phyloP scores from a whole-genome alignment of 2,113 vertebrate genomes.

The Gymnarchus niloticus region DNA sequence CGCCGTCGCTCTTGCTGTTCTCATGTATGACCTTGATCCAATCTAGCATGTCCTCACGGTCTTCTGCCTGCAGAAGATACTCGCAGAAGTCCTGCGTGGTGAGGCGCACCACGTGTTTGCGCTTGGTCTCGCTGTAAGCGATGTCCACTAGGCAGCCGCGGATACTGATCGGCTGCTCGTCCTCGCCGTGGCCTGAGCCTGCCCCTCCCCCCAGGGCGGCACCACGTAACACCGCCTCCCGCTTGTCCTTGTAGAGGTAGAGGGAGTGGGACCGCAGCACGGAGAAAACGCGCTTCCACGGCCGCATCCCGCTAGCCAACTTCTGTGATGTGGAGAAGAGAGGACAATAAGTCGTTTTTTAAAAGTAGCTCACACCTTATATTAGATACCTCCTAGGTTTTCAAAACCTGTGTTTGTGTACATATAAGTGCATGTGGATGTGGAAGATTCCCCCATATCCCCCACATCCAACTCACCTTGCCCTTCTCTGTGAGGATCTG shows the following conservation, averaged over 20 bases:
- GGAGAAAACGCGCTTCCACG: conserved; percentile 87
- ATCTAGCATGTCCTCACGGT: conserved; percentile 92
- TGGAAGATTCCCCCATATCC: neutral
- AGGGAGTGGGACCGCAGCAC: conserved; percentile 82
- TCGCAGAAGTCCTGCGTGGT: conserved; percentile 97
- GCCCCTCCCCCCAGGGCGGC: conserved; percentile 41
- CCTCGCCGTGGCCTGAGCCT: conserved; percentile 65
- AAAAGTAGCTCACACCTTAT: neutral
- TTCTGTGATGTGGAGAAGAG: conserved; percentile 58
- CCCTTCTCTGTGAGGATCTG: conserved; percentile 96
- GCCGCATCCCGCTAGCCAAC: conserved; percentile 82
- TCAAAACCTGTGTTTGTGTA: neutral
- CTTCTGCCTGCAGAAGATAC: conserved; percentile 96
- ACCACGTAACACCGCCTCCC: conserved; percentile 73
- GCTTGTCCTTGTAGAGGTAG: conserved; percentile 90
- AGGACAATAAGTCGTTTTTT: neutral
- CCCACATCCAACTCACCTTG: conserved; percentile 67
- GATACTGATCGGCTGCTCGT: conserved; percentile 87
- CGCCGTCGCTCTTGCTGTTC: conserved; percentile 89
- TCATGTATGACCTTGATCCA: conserved; percentile 94
- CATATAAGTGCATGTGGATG: neutral
- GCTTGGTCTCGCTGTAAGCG: conserved; percentile 94
- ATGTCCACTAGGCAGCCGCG: conserved; percentile 94
- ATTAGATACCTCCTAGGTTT: neutral
- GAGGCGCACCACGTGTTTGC: conserved; percentile 88